Conservation (phyloP, 2,888 invertebrate species). For the Volucella zonaria region DNA sequence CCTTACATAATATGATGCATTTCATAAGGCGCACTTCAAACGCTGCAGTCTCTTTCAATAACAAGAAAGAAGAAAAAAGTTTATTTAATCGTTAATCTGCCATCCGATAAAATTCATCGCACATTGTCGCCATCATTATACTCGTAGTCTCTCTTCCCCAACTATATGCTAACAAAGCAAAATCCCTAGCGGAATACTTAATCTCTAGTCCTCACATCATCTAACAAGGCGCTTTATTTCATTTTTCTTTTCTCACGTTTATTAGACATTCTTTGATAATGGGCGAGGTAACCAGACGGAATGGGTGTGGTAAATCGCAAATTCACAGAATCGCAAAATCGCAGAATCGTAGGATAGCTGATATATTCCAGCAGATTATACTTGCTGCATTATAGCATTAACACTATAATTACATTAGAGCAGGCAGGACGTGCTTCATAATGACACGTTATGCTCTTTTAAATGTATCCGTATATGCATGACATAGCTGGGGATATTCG, state of each 20-base stretch:
- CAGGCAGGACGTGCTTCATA: slow-evolving; percentile 5
- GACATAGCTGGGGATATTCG: slow-evolving; percentile 1
- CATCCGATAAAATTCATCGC: slow-evolving; percentile 32
- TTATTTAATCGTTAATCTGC: slow-evolving; percentile 53
- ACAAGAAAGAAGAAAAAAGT: background rate
- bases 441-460: background rate
- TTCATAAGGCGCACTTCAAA: background rate
- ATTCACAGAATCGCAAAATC: slow-evolving; percentile 49
- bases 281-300: background rate
- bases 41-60: background rate
- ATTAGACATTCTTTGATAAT: slow-evolving; percentile 49
- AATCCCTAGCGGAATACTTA: slow-evolving; percentile 47
- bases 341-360: slow-evolving; percentile 36
- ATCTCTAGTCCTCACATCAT: slow-evolving; percentile 61
- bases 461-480: background rate
- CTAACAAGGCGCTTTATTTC: slow-evolving; percentile 45
- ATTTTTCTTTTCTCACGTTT: slow-evolving; percentile 44
- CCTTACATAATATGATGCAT: background rate
- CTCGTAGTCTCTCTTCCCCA: slow-evolving; percentile 8
- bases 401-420: slow-evolving; percentile 34
- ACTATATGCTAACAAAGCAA: slow-evolving; percentile 54
- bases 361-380: slow-evolving; percentile 47
- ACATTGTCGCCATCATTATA: background rate
- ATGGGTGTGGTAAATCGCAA: slow-evolving; percentile 3
- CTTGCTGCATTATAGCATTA: slow-evolving; percentile 38